Base-by-base conservation (phyloP, 2,888 invertebrate species). In the Oeneis ivallda region DNA sequence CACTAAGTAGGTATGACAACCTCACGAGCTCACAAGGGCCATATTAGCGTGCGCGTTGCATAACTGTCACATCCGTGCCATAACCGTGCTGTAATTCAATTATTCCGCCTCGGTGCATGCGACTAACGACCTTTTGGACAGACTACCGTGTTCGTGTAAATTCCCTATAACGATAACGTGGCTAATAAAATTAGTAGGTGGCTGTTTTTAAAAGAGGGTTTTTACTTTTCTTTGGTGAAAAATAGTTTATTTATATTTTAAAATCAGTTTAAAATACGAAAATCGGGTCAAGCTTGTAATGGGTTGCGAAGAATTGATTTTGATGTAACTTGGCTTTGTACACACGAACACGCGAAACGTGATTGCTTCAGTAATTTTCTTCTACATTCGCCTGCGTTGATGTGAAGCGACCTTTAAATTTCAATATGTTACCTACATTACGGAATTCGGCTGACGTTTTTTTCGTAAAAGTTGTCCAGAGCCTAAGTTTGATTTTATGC, bases 91-190 rank as follows among this genome's bases (percentile, higher is more conserved):
- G 83, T 88, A 87, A 88, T 88, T 86, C 79, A 87, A 88, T 88
- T 88, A 88, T 86, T 82, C 83, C 83, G 83, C 77, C 75, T 77
- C 81, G 81, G 80, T 85, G 87, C 87, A 79, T 80, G 74, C 79
- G 79, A 86, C 86, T 86, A 86, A 86, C 86, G 84, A 85, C 86
- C 88, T 86, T 87, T 80, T 78, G 79, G 80, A 78, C 74, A 63
- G 56, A 63, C 56, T 61, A 52, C 45, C 52, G 61, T 52, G 61
- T 52, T 65, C 65, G 65, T 65, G 64, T 62, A 62, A 68, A 65
- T 58, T 66, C 59, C 68, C 59, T 60, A 60, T 63, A 67, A 61
- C 67, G 32, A 50, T 65, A 65, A 49, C 41, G 68, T 62, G 65
- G 59, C 56, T 68, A 68, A 68, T 68, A 60, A 67, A 64, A 65